Evolutionary conservation across 2,797 vertebrate species (phyloP).

Genomic region (Hozukius guyotensis): DNA sequence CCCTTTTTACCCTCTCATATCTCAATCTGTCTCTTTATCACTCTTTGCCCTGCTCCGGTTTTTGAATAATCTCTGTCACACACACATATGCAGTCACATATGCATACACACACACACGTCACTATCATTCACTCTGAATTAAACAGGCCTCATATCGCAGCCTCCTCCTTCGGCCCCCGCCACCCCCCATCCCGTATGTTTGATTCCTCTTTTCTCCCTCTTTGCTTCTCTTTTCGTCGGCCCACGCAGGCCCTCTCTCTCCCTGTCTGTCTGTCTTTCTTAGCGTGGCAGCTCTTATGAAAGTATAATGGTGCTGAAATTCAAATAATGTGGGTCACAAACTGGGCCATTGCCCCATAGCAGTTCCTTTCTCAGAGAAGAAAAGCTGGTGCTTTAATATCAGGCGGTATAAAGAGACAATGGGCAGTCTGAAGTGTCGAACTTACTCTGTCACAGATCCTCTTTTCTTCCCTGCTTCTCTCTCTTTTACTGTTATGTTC

Average conservation of each 20-base stretch:
- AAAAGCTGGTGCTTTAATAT: constrained; percentile 86
- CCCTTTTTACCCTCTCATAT: not conserved
- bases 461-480: constrained; percentile 9
- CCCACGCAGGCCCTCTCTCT: constrained; percentile 45
- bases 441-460: constrained; percentile 28
- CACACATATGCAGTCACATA: constrained; percentile 28
- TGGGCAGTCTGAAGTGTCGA: constrained; percentile 45
- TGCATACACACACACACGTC: not conserved
- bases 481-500: constrained; percentile 15
- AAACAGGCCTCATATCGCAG: constrained; percentile 51
- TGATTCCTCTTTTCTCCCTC: constrained; percentile 41
- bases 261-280: constrained; percentile 79
- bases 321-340: constrained; percentile 80
- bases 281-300: constrained; percentile 71
- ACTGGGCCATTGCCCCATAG: constrained; percentile 75
- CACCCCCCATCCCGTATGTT: not conserved
- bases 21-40: constrained; percentile 16
- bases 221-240: constrained; percentile 29
- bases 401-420: constrained; percentile 73
- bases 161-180: constrained; percentile 28
- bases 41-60: constrained; percentile 27
- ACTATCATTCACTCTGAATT: constrained; percentile 53
- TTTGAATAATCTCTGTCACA: constrained; percentile 24
- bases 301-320: constrained; percentile 73
- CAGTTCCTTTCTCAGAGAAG: constrained; percentile 68